Conservation (phyloP, 2,113 vertebrate genomes). For the Silurus meridionalis region DNA sequence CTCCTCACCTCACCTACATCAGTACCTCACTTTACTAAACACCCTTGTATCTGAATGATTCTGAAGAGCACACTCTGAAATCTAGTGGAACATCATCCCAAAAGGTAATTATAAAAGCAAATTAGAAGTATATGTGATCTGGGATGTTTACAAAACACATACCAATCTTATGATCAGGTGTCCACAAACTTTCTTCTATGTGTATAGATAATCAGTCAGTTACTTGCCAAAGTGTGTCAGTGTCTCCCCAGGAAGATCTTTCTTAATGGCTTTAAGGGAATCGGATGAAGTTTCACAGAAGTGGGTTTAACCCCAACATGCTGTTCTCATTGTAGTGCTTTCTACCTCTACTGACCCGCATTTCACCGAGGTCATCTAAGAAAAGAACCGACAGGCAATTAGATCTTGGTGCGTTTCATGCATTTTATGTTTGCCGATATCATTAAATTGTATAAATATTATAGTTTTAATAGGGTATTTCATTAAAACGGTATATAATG, state of each 20-base stretch:
- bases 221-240: conserved; percentile 47
- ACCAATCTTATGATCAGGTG: no score
- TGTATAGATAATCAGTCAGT: conserved; percentile 19
- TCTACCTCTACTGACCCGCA: conserved; percentile 7
- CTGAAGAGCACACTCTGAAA: no score
- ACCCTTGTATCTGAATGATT: no score
- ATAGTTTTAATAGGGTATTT: background rate
- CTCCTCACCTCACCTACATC: no score
- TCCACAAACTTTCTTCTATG: no score
- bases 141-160: no score
- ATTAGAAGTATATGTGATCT: no score
- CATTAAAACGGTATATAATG: background rate
- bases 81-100: no score
- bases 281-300: conserved; percentile 51
- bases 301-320: conserved; percentile 29
- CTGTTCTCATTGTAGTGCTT: conserved; percentile 17
- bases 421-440: background rate
- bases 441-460: background rate
- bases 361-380: background rate
- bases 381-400: background rate
- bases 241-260: conserved; percentile 14
- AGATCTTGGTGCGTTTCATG: conserved; percentile 15
- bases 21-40: no score
- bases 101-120: no score
- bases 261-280: conserved; percentile 50